Conservation (phyloP, 2,888 invertebrate genomes). For the Cephus rjabovi region DNA sequence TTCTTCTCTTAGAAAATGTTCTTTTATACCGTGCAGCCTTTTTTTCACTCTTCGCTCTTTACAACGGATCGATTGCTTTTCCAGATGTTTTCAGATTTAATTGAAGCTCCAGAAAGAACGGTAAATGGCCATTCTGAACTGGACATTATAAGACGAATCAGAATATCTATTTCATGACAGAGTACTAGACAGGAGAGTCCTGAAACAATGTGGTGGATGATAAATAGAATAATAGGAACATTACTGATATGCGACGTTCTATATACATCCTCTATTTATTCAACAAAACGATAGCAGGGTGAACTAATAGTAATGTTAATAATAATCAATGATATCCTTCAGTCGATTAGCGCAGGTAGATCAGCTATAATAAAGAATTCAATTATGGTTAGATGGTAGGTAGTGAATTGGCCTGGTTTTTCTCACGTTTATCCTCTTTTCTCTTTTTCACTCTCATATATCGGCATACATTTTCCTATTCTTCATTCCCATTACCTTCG, state of each 20-base stretch:
- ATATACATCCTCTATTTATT: constrained; percentile 45
- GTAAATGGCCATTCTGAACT: too few species aligned
- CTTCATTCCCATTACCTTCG: background rate
- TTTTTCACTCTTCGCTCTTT: background rate
- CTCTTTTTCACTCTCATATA: background rate
- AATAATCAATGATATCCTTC: constrained; percentile 40
- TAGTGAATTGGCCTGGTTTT: background rate
- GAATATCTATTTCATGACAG: background rate
- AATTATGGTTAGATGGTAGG: background rate
- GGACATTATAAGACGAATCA: background rate
- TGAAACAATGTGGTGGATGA: background rate
- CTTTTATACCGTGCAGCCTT: background rate
- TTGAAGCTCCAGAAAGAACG: too few species aligned
- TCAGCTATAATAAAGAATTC: constrained; percentile 2
- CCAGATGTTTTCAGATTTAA: too few species aligned
- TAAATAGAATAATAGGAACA: constrained; percentile 31
- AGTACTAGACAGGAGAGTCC: background rate
- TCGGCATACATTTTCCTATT: background rate
- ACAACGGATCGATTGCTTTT: background rate
- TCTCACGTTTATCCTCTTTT: background rate
- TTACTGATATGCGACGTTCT: background rate
- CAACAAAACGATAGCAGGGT: constrained; percentile 41
- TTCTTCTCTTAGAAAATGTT: background rate
- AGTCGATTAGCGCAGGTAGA: constrained; percentile 43
- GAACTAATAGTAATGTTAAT: constrained; percentile 31